Percentiles rank a stretch among this genome's conserved stretches.
phyloP scores from a whole-genome alignment of 2,888 invertebrate species.

The Eurytoma adleriae region DNA sequence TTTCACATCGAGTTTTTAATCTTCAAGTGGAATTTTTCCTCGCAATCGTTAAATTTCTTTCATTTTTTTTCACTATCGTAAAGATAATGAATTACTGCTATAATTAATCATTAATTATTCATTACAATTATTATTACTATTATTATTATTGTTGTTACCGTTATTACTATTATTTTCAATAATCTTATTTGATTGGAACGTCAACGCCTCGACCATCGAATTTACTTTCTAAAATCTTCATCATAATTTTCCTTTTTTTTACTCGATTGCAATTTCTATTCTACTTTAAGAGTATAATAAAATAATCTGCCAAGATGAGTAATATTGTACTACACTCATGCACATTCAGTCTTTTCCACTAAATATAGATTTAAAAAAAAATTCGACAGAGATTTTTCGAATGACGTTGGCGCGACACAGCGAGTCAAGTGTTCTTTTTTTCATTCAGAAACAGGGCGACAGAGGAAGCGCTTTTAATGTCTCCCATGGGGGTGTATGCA shows the following conservation, averaged over 20 bases:
- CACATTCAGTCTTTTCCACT: constrained; percentile 72
- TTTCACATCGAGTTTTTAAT: constrained; percentile 31
- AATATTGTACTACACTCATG: constrained; percentile 66
- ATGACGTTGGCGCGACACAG: constrained; percentile 24
- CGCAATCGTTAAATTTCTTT: constrained; percentile 21
- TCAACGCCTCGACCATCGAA: constrained; percentile 15
- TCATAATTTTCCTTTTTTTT: constrained; percentile 13
- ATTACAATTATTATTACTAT: constrained; percentile 46
- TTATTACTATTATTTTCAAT: constrained; percentile 48
- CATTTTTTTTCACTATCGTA: constrained; percentile 14
- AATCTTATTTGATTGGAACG: constrained; percentile 44
- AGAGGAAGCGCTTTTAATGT: background rate
- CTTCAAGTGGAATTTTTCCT: constrained; percentile 18
- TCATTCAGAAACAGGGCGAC: background rate
- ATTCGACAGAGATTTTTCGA: constrained; percentile 39
- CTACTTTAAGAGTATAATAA: constrained; percentile 46
- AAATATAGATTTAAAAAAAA: constrained; percentile 58
- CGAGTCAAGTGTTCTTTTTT: constrained; percentile 3
- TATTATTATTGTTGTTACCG: constrained; percentile 40
- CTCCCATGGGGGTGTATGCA: background rate
- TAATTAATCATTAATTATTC: constrained; percentile 39
- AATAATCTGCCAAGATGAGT: constrained; percentile 60
- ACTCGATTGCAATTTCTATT: constrained; percentile 27
- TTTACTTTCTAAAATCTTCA: background rate
- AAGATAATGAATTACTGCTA: constrained; percentile 29